These are phyloP conservation scores for Entomobrya proxima DNA, from an alignment of 2,888 invertebrate genomes.

Conservation along the genomic window DNA sequence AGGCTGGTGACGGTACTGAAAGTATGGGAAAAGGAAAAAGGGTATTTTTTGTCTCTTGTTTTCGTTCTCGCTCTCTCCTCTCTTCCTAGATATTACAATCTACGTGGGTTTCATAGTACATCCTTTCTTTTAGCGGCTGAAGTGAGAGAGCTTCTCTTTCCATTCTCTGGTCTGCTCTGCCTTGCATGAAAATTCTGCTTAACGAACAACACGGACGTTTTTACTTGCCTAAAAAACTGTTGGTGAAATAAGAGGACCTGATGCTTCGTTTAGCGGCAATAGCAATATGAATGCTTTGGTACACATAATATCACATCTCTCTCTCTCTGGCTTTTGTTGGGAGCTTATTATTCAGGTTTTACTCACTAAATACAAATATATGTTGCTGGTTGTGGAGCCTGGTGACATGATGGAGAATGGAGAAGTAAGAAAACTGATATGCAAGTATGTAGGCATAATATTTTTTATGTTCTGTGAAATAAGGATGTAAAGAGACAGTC, in stretches of 20 bases:
- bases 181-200: not conserved
- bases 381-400: not conserved
- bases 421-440: not conserved
- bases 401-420: not conserved
- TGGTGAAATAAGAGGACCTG: constrained; percentile 62
- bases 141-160: constrained; percentile 11
- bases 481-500: constrained; percentile 37
- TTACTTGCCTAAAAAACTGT: not conserved
- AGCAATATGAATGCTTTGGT: too few relatives aligned
- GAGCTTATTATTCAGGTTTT: not conserved
- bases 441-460: not conserved
- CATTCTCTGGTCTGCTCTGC: constrained; percentile 2
- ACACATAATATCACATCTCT: not conserved
- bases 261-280: constrained; percentile 36
- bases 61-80: not conserved
- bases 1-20: constrained; percentile 37
- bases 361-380: too few relatives aligned
- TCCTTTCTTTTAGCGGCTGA: constrained; percentile 49
- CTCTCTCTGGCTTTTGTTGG: not conserved
- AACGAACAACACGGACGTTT: not conserved
- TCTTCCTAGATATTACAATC: not conserved
- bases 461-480: constrained; percentile 26
- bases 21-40: constrained; percentile 56
- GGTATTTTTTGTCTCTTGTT: constrained; percentile 48
- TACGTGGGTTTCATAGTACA: constrained; percentile 6